Percentiles rank a stretch among this genome's conserved stretches.
Evolutionary conservation across 2,888 invertebrate species (phyloP).

Genomic region (Pocota personata): DNA sequence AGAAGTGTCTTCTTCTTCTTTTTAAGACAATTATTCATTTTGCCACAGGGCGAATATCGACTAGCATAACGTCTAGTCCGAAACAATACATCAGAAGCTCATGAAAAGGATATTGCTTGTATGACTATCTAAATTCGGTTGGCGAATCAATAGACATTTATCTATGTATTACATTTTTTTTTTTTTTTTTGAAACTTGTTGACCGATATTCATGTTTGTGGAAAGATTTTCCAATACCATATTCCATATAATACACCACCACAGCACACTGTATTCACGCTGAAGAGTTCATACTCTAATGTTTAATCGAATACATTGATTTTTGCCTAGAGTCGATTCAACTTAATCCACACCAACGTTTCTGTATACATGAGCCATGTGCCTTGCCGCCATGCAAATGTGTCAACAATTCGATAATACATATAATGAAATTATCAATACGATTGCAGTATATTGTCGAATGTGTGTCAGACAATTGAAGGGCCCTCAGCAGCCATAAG

Average conservation of each 20-base stretch:
- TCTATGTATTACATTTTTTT: conserved; percentile 6
- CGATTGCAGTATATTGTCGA: conserved; percentile 21
- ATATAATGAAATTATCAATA: conserved; percentile 41
- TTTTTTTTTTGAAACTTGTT: conserved; percentile 14
- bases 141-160: conserved; percentile 13
- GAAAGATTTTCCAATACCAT: conserved; percentile 18
- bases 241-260: neutral
- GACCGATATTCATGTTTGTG: conserved; percentile 24
- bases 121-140: neutral
- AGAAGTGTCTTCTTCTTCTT: neutral
- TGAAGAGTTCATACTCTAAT: neutral
- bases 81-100: neutral
- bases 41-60: conserved; percentile 20
- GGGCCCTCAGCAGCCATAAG: conserved; percentile 3
- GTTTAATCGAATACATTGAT: neutral
- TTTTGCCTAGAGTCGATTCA: neutral
- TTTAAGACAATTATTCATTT: neutral
- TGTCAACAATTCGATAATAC: conserved; percentile 52
- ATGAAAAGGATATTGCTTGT: neutral
- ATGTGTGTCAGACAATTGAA: conserved; percentile 59
- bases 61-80: conserved; percentile 1
- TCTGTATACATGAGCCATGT: neutral
- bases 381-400: conserved; percentile 26
- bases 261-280: neutral
- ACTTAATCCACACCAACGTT: neutral